Conservation (phyloP, 2,797 vertebrate species). For the Phoeniculus purpureus region DNA sequence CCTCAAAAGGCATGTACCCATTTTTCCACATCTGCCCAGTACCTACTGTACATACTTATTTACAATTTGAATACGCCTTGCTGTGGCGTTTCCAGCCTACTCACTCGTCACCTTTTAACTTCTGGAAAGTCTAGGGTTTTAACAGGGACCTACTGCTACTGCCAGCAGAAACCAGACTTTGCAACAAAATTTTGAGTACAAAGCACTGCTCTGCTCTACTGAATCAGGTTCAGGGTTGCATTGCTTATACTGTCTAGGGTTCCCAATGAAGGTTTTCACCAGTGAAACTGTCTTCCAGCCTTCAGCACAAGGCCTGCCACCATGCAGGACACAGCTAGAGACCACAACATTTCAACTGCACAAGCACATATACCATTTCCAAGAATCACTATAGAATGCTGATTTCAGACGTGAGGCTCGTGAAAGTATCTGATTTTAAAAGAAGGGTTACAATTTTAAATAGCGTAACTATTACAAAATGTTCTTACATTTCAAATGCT, state of each 20-base stretch:
- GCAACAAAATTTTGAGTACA: not conserved
- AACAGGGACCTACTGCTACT: not conserved
- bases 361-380: not conserved
- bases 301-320: not conserved
- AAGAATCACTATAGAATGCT: not conserved
- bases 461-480: not conserved
- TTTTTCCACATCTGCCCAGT: conserved; percentile 57
- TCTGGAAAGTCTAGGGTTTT: not conserved
- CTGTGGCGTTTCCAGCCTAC: not conserved
- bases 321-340: fast-evolving
- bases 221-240: not conserved
- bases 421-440: not conserved
- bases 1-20: conserved; percentile 66
- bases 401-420: not conserved
- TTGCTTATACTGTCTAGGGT: not conserved
- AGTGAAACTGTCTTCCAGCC: not conserved
- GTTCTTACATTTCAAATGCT: not conserved
- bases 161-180: not conserved
- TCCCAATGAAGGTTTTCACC: not conserved
- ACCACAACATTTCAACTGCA: not conserved
- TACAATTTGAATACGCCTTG: not conserved
- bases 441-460: not conserved
- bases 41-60: conserved; percentile 46
- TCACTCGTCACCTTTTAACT: conserved; percentile 51
- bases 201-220: not conserved